Percentiles rank a stretch among this genome's conserved stretches.
phyloP scores from a whole-genome alignment of 2,797 vertebrate species.

The Dallia pectoralis region DNA sequence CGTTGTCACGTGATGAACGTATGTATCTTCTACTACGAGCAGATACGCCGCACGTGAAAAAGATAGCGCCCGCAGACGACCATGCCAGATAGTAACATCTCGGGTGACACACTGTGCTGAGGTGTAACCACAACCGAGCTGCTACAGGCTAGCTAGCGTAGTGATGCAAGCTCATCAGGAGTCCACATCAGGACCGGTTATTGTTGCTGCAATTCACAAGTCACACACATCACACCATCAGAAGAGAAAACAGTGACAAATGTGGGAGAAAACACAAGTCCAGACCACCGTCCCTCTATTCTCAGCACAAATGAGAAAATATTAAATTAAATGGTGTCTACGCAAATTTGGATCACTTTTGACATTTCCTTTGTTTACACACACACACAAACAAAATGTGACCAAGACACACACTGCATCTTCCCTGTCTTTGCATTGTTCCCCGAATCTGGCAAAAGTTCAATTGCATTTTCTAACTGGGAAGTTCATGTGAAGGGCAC shows the following conservation, averaged over 20 bases:
- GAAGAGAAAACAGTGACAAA: background rate
- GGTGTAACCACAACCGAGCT: too few relatives aligned
- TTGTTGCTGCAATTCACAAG: background rate
- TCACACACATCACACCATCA: background rate
- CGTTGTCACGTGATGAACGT: too few relatives aligned
- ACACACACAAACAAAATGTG: background rate
- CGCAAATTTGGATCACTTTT: background rate
- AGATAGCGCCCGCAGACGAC: too few relatives aligned
- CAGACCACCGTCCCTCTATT: background rate
- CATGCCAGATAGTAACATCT: too few relatives aligned
- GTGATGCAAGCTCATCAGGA: too few relatives aligned
- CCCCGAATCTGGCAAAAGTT: background rate
- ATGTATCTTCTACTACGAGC: too few relatives aligned
- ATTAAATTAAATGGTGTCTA: background rate
- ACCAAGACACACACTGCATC: background rate
- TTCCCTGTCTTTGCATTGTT: background rate
- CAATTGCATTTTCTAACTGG: background rate
- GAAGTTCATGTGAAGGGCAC: conserved; percentile 4
- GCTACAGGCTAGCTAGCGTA: too few relatives aligned
- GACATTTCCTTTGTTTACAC: background rate
- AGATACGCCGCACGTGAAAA: too few relatives aligned
- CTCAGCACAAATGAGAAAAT: background rate
- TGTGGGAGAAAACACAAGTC: background rate
- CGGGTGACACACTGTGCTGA: too few relatives aligned
- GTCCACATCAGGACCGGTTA: too few relatives aligned